A percentile compares a stretch with the other conserved stretches of the same genome.
These are phyloP conservation scores for Oegoconia quadripuncta DNA, from an alignment of 2,888 invertebrate species.

Conservation along the genomic window DNA sequence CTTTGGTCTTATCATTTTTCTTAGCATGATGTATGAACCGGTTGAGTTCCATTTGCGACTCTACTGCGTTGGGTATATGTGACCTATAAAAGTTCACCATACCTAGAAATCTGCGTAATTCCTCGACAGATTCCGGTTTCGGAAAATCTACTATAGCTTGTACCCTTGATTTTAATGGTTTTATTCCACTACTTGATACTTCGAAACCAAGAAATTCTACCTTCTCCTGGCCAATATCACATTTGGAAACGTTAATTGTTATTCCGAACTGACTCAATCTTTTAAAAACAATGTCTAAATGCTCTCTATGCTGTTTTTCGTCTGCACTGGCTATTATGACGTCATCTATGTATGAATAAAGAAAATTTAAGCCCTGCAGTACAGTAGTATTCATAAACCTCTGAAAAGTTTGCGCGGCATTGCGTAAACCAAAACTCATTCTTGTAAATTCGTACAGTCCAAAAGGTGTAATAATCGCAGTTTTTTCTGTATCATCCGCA, in stretches of 20 bases:
- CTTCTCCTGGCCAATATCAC: conserved; percentile 12
- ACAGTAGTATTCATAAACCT: conserved; percentile 28
- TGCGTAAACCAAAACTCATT: conserved; percentile 38
- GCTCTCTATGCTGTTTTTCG: conserved; percentile 14
- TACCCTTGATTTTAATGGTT: conserved; percentile 13
- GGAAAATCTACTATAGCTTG: conserved; percentile 16
- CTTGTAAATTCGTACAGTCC: conserved; percentile 32
- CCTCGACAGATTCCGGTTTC: conserved; percentile 9
- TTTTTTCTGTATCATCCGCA: conserved; percentile 37
- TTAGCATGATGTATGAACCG: conserved; percentile 16
- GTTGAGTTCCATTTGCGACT: conserved; percentile 11
- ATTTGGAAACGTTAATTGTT: conserved; percentile 18
- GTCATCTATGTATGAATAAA: conserved; percentile 33
- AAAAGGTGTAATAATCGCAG: conserved; percentile 39
- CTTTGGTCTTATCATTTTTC: conserved; percentile 21
- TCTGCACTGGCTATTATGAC: conserved; percentile 25
- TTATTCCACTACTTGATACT: conserved; percentile 10
- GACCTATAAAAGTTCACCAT: conserved; percentile 16
- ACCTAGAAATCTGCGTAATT: conserved; percentile 13
- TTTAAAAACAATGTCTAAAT: conserved; percentile 16
- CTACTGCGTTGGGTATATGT: conserved; percentile 6
- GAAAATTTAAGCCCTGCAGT: conserved; percentile 22
- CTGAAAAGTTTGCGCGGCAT: conserved; percentile 37
- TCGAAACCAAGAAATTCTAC: conserved; percentile 19
- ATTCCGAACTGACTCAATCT: conserved; percentile 18